Percentiles rank a stretch among this genome's conserved stretches.
Conservation (phyloP, 2,888 invertebrate genomes). For the Sabatieria punctata region DNA sequence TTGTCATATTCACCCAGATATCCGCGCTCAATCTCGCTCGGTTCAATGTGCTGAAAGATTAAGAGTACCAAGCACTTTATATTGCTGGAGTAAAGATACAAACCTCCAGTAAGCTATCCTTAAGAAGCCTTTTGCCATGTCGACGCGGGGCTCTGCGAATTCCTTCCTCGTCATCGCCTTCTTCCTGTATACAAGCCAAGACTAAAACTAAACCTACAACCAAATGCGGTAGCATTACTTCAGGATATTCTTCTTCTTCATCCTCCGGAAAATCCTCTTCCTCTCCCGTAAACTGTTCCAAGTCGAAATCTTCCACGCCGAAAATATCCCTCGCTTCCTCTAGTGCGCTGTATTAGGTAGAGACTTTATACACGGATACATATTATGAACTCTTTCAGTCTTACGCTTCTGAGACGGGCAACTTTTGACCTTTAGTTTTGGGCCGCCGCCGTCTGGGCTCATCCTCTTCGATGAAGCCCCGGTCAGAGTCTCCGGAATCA, state of each 20-base stretch:
- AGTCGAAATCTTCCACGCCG: conserved; percentile 76
- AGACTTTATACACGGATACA: background rate
- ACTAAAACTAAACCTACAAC: background rate
- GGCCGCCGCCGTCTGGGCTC: background rate
- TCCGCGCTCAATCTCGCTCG: conserved; percentile 83
- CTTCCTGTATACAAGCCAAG: conserved; percentile 18
- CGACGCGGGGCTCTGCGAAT: conserved; percentile 21
- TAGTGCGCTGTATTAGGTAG: conserved; percentile 14
- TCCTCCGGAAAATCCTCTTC: conserved; percentile 27
- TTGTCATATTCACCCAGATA: conserved; percentile 86
- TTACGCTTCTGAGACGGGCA: background rate
- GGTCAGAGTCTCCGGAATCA: conserved; percentile 14
- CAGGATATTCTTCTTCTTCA: conserved; percentile 45
- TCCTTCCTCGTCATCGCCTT: conserved; percentile 31
- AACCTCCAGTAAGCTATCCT: conserved; percentile 34
- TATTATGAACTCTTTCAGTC: background rate
- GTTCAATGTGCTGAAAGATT: conserved; percentile 48
- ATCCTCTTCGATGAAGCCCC: conserved; percentile 16
- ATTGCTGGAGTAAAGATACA: conserved; percentile 9
- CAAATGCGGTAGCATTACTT: conserved; percentile 31
- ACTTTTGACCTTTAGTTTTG: background rate
- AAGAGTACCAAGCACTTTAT: background rate
- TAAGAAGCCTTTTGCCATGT: conserved; percentile 17
- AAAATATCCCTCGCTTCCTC: conserved; percentile 91
- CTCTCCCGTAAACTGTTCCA: conserved; percentile 37